A percentile compares a stretch with the other conserved stretches of the same genome.
Evolutionary conservation across 2,888 invertebrate genomes (phyloP).

Genomic region (Apomyelois bistriatella): DNA sequence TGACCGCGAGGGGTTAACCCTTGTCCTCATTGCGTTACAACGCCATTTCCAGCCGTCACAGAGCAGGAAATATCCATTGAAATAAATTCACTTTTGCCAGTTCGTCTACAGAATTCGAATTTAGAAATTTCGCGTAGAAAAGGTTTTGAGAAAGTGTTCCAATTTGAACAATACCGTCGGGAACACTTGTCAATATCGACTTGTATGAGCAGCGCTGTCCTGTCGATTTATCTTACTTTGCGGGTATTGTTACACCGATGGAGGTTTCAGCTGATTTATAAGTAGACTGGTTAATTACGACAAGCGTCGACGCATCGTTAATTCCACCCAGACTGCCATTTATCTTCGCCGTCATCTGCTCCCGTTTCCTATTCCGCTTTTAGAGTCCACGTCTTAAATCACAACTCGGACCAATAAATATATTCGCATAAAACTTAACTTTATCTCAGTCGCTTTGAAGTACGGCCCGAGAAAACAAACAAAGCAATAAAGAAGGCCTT

Average conservation of each 20-base stretch:
- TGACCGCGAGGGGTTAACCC: conserved; percentile 72
- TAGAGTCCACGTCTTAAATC: conserved; percentile 29
- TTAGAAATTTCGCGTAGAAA: conserved; percentile 28
- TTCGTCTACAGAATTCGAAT: conserved; percentile 16
- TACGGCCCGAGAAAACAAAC: conserved; percentile 77
- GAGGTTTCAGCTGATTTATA: conserved; percentile 72
- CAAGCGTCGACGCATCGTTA: conserved; percentile 60
- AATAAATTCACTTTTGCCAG: conserved; percentile 26
- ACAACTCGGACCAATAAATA: conserved; percentile 58
- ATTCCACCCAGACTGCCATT: conserved; percentile 54
- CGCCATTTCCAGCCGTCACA: conserved; percentile 41
- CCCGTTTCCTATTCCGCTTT: conserved; percentile 42
- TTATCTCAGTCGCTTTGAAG: conserved; percentile 77
- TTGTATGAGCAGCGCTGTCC: conserved; percentile 66
- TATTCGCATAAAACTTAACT: conserved; percentile 72
- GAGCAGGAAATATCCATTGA: conserved; percentile 32
- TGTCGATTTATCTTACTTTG: conserved; percentile 76
- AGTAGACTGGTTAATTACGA: conserved; percentile 69
- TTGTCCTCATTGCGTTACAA: conserved; percentile 54
- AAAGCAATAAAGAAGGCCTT: conserved; percentile 78
- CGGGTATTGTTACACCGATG: conserved; percentile 65
- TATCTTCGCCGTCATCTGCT: conserved; percentile 48
- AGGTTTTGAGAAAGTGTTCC: conserved; percentile 26
- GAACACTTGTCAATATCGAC: conserved; percentile 67
- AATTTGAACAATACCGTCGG: conserved; percentile 44